A percentile compares a stretch with the other conserved stretches of the same genome.
phyloP scores from a whole-genome alignment of 2,113 vertebrate species.

The Pica pica region DNA sequence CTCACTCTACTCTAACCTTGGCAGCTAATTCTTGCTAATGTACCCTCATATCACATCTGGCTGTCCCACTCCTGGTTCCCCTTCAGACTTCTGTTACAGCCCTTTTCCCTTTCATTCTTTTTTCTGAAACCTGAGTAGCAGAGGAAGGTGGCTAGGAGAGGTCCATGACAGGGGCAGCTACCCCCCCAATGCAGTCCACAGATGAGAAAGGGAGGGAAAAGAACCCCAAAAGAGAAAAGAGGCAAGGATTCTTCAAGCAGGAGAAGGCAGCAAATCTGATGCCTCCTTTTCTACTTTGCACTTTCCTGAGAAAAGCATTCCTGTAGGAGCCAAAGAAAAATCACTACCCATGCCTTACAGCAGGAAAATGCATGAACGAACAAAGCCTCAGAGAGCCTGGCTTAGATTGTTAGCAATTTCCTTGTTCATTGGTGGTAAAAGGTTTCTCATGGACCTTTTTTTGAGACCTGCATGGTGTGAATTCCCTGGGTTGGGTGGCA shows the following conservation, averaged over 20 bases:
- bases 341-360: background rate
- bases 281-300: background rate
- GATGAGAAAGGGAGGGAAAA: background rate
- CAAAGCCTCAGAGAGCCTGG: background rate
- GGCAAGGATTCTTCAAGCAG: fast-evolving
- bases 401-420: background rate
- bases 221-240: background rate
- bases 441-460: background rate
- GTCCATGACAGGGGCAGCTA: background rate
- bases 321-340: background rate
- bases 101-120: background rate
- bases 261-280: background rate
- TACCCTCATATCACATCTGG: background rate
- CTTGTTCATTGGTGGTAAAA: background rate
- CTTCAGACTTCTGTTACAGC: background rate
- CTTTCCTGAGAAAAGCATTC: background rate
- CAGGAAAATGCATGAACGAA: background rate
- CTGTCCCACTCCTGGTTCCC: background rate
- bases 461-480: background rate
- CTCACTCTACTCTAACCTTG: background rate
- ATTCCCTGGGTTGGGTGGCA: background rate
- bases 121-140: background rate
- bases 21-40: background rate
- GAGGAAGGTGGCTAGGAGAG: background rate
- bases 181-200: fast-evolving